Evolutionary conservation across 1,140 invertebrate genomes (phyloP).

Genomic region (Euura lappo): DNA sequence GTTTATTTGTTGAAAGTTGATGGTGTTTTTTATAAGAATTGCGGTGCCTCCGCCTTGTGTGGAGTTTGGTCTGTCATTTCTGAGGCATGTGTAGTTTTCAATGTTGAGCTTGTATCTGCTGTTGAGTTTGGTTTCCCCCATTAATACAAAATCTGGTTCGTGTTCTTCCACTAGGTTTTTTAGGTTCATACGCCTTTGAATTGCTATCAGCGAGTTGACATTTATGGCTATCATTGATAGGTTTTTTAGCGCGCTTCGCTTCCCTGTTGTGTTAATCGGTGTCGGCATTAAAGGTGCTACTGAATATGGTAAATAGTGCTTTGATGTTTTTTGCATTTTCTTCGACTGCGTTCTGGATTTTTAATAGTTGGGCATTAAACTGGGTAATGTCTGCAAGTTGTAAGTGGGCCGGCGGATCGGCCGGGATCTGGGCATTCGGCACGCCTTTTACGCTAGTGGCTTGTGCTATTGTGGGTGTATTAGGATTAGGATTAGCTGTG

Average conservation of each 20-base stretch:
- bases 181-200: slow-evolving; percentile 9
- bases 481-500: no score
- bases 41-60: slow-evolving; percentile 27
- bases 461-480: no score
- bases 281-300: background rate
- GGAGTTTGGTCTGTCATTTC: slow-evolving; percentile 26
- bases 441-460: no score
- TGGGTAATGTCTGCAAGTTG: no score
- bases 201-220: slow-evolving; percentile 26
- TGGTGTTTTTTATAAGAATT: slow-evolving; percentile 25
- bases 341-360: no score
- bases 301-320: no score
- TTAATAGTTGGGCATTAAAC: no score
- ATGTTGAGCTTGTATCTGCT: slow-evolving; percentile 20
- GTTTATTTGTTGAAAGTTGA: slow-evolving; percentile 18
- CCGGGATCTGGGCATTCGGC: no score
- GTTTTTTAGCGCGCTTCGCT: background rate
- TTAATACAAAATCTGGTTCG: slow-evolving; percentile 21
- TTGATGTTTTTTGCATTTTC: no score
- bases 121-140: slow-evolving; percentile 30
- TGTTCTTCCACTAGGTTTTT: slow-evolving; percentile 9
- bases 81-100: slow-evolving; percentile 23
- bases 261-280: background rate
- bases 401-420: no score
- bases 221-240: slow-evolving; percentile 21